phyloP scores from a whole-genome alignment of 1,140 invertebrate species.

The Heterodera schachtii region DNA sequence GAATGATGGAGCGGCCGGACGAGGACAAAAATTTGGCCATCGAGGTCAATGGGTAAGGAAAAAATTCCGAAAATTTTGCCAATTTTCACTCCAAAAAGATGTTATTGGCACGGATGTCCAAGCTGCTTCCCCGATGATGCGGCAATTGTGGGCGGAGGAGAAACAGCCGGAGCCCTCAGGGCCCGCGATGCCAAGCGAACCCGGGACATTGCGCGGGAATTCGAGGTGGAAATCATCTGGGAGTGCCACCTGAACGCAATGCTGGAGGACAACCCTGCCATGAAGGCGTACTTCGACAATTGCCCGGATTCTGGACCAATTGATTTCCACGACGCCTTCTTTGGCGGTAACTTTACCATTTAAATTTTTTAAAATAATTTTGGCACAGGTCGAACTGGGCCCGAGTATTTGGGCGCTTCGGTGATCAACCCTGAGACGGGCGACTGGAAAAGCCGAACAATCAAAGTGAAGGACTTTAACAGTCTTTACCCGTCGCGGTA shows the following conservation, averaged over 20 bases:
- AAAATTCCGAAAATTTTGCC: no score
- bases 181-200: not conserved
- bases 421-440: not conserved
- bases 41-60: no score
- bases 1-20: not conserved
- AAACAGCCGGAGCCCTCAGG: not conserved
- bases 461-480: conserved; percentile 7
- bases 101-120: no score
- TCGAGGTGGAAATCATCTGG: not conserved
- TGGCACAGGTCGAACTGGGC: not conserved
- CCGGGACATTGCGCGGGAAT: not conserved
- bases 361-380: not conserved
- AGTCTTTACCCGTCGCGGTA: not conserved
- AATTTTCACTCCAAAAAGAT: no score
- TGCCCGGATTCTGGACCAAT: no score
- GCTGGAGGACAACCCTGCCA: no score
- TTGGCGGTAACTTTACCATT: not conserved
- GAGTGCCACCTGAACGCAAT: no score
- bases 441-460: not conserved
- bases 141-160: no score
- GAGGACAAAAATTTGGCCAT: not conserved
- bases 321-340: no score
- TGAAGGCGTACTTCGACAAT: no score
- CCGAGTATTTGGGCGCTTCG: not conserved
- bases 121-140: no score